Evolutionary conservation across 2,888 invertebrate species (phyloP), one percentile per base, ranked within the genome.

Genomic region (Macrosiphum euphorbiae): DNA sequence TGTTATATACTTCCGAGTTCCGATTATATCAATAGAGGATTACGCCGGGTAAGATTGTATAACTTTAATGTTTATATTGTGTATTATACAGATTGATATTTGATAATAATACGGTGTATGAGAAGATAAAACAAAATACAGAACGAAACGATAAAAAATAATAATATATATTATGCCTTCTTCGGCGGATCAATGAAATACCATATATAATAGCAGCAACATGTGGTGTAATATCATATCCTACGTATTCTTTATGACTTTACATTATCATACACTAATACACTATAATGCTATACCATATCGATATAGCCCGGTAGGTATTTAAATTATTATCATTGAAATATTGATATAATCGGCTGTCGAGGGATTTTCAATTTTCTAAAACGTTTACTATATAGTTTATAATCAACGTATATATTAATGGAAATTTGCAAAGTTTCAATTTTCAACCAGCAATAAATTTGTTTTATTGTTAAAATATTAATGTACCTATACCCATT

Each of bases 101-200:
- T 67, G n/a, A 67, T 50, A 50, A 87, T 86, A n/a, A 87, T 87
- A 87, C 87, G 28, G 50, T 87, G 28, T 16, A 35, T 7, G 87
- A 47, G 13, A 50, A 47, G 47, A 87, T 7, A n/a, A 50, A 87
- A 67, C 35, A 35, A 24, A 47, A 50, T 47, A n/a, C n/a, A 20
- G n/a, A n/a, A 87, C n/a, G 50, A 87, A 50, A 87, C n/a, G n/a
- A 50, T 86, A 47, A 87, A 87, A 47, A 87, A n/a, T 86, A 86
- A 86, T 47, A 86, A 86, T 13, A 86, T 47, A 47, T 47, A 47
- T 47, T 44, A 35, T 67, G 67, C n/a, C 67, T 67, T 20, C 67
- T 67, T 35, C 16, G 35, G 7, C 16, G n/a, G 67, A 67, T n/a
- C 67, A n/a, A 67, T 35, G 67, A 20, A 67, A 35, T 35, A 67